Evolutionary conservation across 2,113 vertebrate species (phyloP), one percentile per base, ranked within the genome.

Genomic region (Machaerirhynchus nigripectus): DNA sequence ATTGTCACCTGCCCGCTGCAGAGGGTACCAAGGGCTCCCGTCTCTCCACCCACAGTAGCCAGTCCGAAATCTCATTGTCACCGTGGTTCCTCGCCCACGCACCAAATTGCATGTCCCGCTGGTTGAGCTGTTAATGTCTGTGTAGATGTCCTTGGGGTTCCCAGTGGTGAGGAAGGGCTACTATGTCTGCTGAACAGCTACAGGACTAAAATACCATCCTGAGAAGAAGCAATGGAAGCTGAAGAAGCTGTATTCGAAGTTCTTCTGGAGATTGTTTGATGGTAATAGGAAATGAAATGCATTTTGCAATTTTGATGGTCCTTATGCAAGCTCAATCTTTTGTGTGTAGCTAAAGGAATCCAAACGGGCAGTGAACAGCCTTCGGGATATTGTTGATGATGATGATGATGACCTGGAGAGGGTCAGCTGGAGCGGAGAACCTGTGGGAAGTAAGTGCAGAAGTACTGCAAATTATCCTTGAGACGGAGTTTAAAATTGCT

Each of bases 391-490:
- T 7, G 98, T 98, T 4, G 98, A 98, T 60, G 98, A 99, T 15
- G 99, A 99, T 3, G 98, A 99, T 0, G 98, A 99, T 0, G 99
- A 99, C 18, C 98, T 99, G 91, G 99, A 99, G 96, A 99, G 97
- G 95, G 98, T 99, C 97, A 99, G 97, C 98, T 99, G 99, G 99
- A 99, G 98, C 0, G 99, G 99, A n/a, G 99, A 99, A 24, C 99
- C 99, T 8, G 98, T 99, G 59, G 99, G 99, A 94, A 99, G 99
- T 99, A 98, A 98, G 99, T 97, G 52, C 22, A 74, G 46, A 53
- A 83, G 39, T 64, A 31, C 53, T 65, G 24, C 22, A 53, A 69
- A 44, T 63, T 76, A 33, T 33, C 3, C 56, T 13, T 59, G 40
- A 68, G 28, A 67, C 13, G 20, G 4, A 11, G 5, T 56, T 77